Conservation (phyloP, 2,797 vertebrate species). For the Alfaro cultratus region DNA sequence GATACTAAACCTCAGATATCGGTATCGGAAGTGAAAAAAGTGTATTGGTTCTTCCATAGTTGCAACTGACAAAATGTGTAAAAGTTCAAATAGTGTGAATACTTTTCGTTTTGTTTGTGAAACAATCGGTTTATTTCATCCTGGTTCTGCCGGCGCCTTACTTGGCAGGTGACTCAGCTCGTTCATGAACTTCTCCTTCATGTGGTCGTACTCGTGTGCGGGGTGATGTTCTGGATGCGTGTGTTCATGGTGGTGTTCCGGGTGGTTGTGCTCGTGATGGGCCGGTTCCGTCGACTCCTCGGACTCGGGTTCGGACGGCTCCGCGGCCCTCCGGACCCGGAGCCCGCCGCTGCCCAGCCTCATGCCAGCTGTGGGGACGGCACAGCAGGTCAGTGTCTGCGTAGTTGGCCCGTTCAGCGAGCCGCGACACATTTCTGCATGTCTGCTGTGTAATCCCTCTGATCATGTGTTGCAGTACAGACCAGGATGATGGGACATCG, state of each 20-base stretch:
- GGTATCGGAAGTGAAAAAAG: too few species aligned
- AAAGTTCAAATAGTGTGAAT: not conserved
- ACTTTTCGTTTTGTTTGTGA: too few species aligned
- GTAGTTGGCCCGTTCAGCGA: constrained; percentile 26
- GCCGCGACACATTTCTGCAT: constrained; percentile 41
- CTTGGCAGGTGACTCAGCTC: constrained; percentile 81
- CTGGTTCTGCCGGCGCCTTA: constrained; percentile 56
- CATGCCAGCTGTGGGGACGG: constrained; percentile 67
- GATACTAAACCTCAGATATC: too few species aligned
- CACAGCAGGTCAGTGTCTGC: constrained; percentile 12
- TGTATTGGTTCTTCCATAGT: not conserved
- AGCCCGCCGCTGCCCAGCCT: constrained; percentile 54
- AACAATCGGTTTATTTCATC: not conserved
- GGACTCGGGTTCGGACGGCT: constrained; percentile 67
- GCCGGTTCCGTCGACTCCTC: constrained; percentile 66
- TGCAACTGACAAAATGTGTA: not conserved
- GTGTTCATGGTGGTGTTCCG: constrained; percentile 64
- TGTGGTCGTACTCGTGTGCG: constrained; percentile 82
- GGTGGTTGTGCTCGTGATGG: constrained; percentile 58
- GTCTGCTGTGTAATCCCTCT: constrained; percentile 62
- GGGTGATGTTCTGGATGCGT: constrained; percentile 62
- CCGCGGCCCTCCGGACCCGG: constrained; percentile 70
- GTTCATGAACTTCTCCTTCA: constrained; percentile 89
- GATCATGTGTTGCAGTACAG: constrained; percentile 50
- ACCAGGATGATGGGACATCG: constrained; percentile 55